A percentile compares a stretch with the other conserved stretches of the same genome.
Conservation (phyloP, 2,888 invertebrate genomes). For the Maniola hyperantus region DNA sequence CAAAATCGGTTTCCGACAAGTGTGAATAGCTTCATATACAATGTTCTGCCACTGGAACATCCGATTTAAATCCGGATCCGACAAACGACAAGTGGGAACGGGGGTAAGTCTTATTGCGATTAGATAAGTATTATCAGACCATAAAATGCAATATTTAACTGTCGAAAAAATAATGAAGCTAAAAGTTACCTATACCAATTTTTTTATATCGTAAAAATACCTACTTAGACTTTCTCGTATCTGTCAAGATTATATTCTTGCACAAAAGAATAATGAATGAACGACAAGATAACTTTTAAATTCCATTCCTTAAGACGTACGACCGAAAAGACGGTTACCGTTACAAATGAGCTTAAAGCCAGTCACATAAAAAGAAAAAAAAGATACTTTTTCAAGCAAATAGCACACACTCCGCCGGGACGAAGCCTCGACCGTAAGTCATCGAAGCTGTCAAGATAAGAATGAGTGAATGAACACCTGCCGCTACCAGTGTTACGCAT, state of each 20-base stretch:
- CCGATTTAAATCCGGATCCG: too few species aligned
- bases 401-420: constrained; percentile 70
- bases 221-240: constrained; percentile 43
- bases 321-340: constrained; percentile 73
- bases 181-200: not conserved
- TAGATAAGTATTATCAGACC: not conserved
- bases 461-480: constrained; percentile 81
- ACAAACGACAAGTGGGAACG: too few species aligned
- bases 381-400: constrained; percentile 64
- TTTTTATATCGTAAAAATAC: constrained; percentile 1
- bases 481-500: constrained; percentile 79
- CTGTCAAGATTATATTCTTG: constrained; percentile 63
- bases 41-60: too few species aligned
- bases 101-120: too few species aligned
- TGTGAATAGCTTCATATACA: too few species aligned
- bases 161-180: not conserved
- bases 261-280: constrained; percentile 54
- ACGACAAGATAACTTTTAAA: constrained; percentile 65
- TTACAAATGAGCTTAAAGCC: constrained; percentile 77
- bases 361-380: constrained; percentile 63
- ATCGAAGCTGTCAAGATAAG: constrained; percentile 82
- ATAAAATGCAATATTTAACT: not conserved
- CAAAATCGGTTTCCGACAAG: too few species aligned
- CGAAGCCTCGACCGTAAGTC: constrained; percentile 71
- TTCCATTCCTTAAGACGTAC: constrained; percentile 65